A percentile compares a stretch with the other conserved stretches of the same genome.
Evolutionary conservation across 2,113 vertebrate species (phyloP).

Genomic region (Henicopernis longicauda): DNA sequence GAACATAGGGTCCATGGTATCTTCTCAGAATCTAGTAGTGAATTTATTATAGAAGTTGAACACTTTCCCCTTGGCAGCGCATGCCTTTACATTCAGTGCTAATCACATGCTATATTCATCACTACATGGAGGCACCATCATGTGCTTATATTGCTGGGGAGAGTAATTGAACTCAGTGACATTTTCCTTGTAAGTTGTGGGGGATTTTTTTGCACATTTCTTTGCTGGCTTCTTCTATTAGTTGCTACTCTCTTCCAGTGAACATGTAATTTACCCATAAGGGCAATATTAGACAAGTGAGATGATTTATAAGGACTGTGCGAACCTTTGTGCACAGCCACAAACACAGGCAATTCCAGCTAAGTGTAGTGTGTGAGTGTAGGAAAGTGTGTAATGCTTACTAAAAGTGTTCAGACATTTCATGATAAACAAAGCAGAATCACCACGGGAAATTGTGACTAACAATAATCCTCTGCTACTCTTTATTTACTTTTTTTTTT

Average conservation of each 20-base stretch:
- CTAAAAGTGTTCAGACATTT: not conserved
- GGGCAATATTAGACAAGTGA: not conserved
- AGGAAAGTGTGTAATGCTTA: not conserved
- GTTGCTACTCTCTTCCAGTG: not conserved
- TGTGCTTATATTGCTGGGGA: not conserved
- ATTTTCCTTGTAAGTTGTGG: not conserved
- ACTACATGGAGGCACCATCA: not conserved
- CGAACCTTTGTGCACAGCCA: not conserved
- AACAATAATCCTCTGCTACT: not conserved
- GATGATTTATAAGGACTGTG: not conserved
- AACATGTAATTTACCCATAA: not conserved
- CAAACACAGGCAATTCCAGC: not conserved
- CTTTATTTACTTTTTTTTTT: not conserved
- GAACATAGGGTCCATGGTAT: not conserved
- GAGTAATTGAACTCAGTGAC: not conserved
- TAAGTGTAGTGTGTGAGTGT: not conserved
- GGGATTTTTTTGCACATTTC: not conserved
- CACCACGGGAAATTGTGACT: not conserved
- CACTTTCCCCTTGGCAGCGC: not conserved
- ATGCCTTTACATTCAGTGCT: not conserved
- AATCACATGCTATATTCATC: not conserved
- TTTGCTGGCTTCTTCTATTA: not conserved
- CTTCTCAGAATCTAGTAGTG: not conserved
- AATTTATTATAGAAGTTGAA: not conserved
- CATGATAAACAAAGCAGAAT: not conserved